Conservation (phyloP, 2,888 invertebrate genomes). For the Drosophila falleni region DNA sequence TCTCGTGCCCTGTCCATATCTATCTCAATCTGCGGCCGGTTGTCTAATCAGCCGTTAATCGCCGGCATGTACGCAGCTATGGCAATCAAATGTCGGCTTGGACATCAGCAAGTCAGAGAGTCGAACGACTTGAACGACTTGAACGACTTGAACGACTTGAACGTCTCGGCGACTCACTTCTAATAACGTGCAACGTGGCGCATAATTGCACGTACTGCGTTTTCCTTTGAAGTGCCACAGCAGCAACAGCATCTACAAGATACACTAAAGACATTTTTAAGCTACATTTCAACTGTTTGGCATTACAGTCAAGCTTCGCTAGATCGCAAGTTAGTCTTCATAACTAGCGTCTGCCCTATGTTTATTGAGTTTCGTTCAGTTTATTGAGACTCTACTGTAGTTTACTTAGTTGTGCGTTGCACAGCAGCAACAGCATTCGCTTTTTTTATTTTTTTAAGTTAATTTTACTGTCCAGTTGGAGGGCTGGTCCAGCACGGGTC, state of each 20-base stretch:
- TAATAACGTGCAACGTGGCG: slow-evolving; percentile 71
- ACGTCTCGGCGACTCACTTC: slow-evolving; percentile 46
- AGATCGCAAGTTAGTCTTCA: background rate
- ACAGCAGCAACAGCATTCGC: slow-evolving; percentile 6
- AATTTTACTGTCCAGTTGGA: slow-evolving; percentile 49
- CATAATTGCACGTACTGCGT: slow-evolving; percentile 74
- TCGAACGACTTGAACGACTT: slow-evolving; percentile 4
- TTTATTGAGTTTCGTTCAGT: background rate
- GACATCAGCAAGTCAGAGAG: slow-evolving; percentile 48
- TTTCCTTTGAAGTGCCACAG: slow-evolving; percentile 64
- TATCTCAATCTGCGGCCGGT: slow-evolving; percentile 55
- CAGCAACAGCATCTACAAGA: slow-evolving; percentile 36
- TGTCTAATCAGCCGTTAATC: slow-evolving; percentile 76
- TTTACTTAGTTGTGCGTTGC: slow-evolving; percentile 34
- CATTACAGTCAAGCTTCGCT: slow-evolving; percentile 7
- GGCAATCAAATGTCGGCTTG: slow-evolving; percentile 53
- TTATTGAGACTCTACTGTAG: slow-evolving; percentile 9
- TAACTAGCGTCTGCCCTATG: no score
- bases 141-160: background rate
- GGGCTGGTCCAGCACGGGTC: slow-evolving; percentile 14
- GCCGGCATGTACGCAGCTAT: slow-evolving; percentile 58
- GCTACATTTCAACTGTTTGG: slow-evolving; percentile 51
- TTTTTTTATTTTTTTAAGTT: slow-evolving; percentile 31
- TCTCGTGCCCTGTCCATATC: slow-evolving; percentile 50
- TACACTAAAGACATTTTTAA: slow-evolving; percentile 59